Conservation (phyloP, 2,888 invertebrate genomes). For the Tromatobia lineatoria region DNA sequence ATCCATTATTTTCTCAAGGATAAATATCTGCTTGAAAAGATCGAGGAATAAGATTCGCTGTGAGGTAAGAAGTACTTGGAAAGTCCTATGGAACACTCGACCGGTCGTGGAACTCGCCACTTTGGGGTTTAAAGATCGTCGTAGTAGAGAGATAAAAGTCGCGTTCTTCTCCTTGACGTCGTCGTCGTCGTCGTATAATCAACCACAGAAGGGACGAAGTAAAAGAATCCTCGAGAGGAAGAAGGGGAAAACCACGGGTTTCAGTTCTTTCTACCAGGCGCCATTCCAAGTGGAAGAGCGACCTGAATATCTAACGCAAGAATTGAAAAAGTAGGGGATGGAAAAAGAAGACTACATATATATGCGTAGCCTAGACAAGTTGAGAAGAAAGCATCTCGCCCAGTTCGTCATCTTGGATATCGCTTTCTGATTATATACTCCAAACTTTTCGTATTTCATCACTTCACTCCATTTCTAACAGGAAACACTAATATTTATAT, state of each 20-base stretch:
- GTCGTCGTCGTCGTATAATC: slow-evolving; percentile 53
- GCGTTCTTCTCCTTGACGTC: background rate
- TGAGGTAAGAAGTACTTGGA: slow-evolving; percentile 38
- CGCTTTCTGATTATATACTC: background rate
- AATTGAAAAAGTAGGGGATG: slow-evolving; percentile 39
- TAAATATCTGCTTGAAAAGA: background rate
- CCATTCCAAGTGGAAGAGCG: slow-evolving; percentile 58
- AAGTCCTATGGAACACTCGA: slow-evolving; percentile 46
- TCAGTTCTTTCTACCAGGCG: slow-evolving; percentile 46
- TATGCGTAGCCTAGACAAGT: background rate
- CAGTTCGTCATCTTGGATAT: slow-evolving; percentile 51
- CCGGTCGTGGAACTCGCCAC: slow-evolving; percentile 58
- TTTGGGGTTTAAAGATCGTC: slow-evolving; percentile 34
- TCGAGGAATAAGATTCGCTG: slow-evolving; percentile 39
- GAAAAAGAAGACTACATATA: slow-evolving; percentile 4
- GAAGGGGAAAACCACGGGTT: slow-evolving; percentile 50
- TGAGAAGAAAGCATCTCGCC: slow-evolving; percentile 43
- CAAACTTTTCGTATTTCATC: background rate
- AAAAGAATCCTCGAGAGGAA: slow-evolving; percentile 48
- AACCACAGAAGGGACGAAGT: slow-evolving; percentile 50
- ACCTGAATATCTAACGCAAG: slow-evolving; percentile 65
- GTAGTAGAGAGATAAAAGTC: slow-evolving; percentile 47
- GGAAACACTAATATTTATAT: background rate
- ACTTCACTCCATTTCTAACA: background rate
- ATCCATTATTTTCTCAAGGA: background rate